Evolutionary conservation across 2,888 invertebrate genomes (phyloP).

Genomic region (Vannuccia rotundouncinata): DNA sequence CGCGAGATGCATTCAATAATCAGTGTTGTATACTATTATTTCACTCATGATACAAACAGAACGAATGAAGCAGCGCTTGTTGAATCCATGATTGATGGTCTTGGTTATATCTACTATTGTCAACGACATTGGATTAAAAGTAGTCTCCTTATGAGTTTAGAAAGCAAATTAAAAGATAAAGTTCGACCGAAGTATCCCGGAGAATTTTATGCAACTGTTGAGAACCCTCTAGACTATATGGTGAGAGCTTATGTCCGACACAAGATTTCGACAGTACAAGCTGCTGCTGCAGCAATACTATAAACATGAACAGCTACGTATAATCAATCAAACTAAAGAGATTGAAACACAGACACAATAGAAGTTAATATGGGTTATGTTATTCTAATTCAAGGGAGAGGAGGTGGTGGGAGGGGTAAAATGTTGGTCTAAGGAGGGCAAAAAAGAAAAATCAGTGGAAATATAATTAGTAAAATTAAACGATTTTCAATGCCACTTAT

Average conservation of each 20-base stretch:
- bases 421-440: neutral
- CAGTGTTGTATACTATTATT: neutral
- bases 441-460: neutral
- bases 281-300: neutral
- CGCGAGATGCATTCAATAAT: neutral
- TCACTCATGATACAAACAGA: neutral
- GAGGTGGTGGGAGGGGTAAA: too few species aligned
- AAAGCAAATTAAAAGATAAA: neutral
- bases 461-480: neutral
- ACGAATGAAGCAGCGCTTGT: neutral
- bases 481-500: neutral
- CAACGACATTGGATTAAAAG: neutral
- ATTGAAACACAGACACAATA: too few species aligned
- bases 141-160: neutral
- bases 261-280: neutral
- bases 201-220: neutral
- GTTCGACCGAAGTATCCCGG: neutral
- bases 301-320: neutral
- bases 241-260: neutral
- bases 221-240: neutral
- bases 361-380: constrained; percentile 2
- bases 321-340: neutral
- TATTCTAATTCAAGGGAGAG: neutral
- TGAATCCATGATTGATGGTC: neutral
- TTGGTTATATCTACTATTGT: neutral